These are phyloP conservation scores for Pygocentrus nattereri DNA, from an alignment of 2,797 vertebrate genomes.

Conservation along the genomic window DNA sequence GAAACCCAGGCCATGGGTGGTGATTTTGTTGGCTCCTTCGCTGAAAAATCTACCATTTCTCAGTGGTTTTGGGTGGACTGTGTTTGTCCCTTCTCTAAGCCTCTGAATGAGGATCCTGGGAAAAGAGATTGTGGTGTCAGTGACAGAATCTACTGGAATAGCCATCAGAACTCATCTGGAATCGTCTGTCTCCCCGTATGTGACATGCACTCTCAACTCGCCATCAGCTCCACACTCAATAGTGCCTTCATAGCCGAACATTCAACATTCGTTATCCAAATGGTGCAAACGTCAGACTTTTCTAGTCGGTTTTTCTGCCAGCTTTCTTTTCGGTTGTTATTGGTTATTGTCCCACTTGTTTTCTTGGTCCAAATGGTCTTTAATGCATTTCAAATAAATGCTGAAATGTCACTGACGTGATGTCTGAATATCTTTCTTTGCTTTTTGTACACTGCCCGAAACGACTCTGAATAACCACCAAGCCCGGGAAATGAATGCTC, in stretches of 20 bases:
- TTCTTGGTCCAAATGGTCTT: slow-evolving; percentile 49
- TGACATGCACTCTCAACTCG: slow-evolving; percentile 19
- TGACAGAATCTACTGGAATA: background rate
- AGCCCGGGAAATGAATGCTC: background rate
- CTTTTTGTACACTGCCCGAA: background rate
- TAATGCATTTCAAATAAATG: slow-evolving; percentile 67
- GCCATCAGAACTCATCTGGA: background rate
- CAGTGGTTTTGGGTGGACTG: background rate
- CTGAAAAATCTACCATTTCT: background rate
- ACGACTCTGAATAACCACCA: background rate
- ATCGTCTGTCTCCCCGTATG: background rate
- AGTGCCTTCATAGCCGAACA: slow-evolving; percentile 75
- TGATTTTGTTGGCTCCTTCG: background rate
- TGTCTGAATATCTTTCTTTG: slow-evolving; percentile 1
- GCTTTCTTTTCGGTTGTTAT: slow-evolving; percentile 42
- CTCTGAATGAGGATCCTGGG: background rate
- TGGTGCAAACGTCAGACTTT: slow-evolving; percentile 34
- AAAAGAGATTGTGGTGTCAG: background rate
- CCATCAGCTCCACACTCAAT: slow-evolving; percentile 53
- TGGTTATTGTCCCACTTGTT: slow-evolving; percentile 22
- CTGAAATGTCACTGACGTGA: slow-evolving; percentile 40
- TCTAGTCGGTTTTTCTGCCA: slow-evolving; percentile 33
- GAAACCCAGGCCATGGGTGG: background rate
- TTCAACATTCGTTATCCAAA: slow-evolving; percentile 23
- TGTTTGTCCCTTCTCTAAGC: background rate